Evolutionary conservation across 2,888 invertebrate genomes (phyloP), one percentile per base, ranked within the genome.

Genomic region (Troides helena): DNA sequence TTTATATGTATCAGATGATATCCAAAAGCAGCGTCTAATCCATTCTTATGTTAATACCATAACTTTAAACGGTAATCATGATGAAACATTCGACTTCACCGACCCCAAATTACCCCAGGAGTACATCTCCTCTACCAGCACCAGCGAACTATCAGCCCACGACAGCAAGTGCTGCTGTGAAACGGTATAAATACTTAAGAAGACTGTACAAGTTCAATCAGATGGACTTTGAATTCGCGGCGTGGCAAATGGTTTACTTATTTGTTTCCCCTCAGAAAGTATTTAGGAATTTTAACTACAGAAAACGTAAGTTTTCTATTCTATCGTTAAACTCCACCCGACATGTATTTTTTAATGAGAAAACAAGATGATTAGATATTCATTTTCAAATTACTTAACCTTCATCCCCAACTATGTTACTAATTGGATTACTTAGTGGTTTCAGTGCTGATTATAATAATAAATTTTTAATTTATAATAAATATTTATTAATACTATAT

Each of bases 221-320:
- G 92, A 99, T 99, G 99, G 99, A 99, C 90, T 99, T 99, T 92
- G 99, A 99, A 86, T 99, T 98, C 93, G 99, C 99, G 0, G 93
- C 97, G n/a, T 99, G 99, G 99, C 99, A 99, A 94, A 99, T 99
- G 98, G 88, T 99, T 0, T 99, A 99, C 86, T 93, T 99, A 73
- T 97, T 99, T 83, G 94, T 97, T 69, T 94, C 98, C 0, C 99
- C 99, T 21, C 99, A 99, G 82, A 99, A 98, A 94, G 98, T 99
- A 56, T 98, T 98, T 85, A 95, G 98, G 84, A 99, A 99, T 92
- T 99, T 99, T 87, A 97, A 98, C 82, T 99, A 99, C 93, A 95
- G 99, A 85, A 99, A 99, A 95, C 97, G 98, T 98, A 93, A 94
- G 96, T 94, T 74, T 36, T 30, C 62, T 14, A 10, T 21, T 21